Conservation (phyloP, 1,140 invertebrate genomes). For the Lasaia peninsularis region DNA sequence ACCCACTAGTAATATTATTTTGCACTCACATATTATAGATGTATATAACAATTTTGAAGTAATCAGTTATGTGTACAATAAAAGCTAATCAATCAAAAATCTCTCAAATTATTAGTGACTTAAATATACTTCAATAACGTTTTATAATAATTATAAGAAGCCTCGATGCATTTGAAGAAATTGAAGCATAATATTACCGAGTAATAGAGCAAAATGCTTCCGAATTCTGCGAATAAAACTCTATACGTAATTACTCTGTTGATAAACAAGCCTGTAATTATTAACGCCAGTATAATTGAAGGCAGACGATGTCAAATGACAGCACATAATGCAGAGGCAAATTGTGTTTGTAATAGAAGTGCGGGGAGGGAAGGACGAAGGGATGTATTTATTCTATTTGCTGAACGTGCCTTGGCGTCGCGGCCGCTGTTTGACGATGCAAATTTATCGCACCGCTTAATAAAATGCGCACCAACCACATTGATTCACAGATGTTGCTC, state of each 20-base stretch:
- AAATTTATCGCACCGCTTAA: slow-evolving; percentile 71
- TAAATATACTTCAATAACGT: too few relatives aligned
- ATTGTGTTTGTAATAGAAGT: slow-evolving; percentile 61
- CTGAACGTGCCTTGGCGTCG: slow-evolving; percentile 62
- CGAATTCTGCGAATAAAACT: too few relatives aligned
- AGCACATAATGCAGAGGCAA: slow-evolving; percentile 40
- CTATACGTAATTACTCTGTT: not conserved
- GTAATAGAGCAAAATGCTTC: too few relatives aligned
- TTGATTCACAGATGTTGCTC: slow-evolving; percentile 66
- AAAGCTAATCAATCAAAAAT: too few relatives aligned
- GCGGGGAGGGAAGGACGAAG: slow-evolving; percentile 32
- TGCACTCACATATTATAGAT: too few relatives aligned
- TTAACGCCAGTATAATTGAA: slow-evolving; percentile 9
- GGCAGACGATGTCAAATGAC: slow-evolving; percentile 10
- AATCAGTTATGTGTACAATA: too few relatives aligned
- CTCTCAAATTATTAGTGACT: too few relatives aligned
- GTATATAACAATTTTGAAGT: too few relatives aligned
- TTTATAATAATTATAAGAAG: too few relatives aligned
- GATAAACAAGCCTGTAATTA: slow-evolving; percentile 4
- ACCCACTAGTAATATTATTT: too few relatives aligned
- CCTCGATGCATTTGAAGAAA: too few relatives aligned
- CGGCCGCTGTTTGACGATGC: slow-evolving; percentile 65
- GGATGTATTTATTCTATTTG: slow-evolving; percentile 74
- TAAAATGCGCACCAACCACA: slow-evolving; percentile 62
- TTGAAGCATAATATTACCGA: too few relatives aligned